A percentile compares a stretch with the other conserved stretches of the same genome.
phyloP scores from a whole-genome alignment of 2,113 vertebrate species.

The Ochotona princeps region DNA sequence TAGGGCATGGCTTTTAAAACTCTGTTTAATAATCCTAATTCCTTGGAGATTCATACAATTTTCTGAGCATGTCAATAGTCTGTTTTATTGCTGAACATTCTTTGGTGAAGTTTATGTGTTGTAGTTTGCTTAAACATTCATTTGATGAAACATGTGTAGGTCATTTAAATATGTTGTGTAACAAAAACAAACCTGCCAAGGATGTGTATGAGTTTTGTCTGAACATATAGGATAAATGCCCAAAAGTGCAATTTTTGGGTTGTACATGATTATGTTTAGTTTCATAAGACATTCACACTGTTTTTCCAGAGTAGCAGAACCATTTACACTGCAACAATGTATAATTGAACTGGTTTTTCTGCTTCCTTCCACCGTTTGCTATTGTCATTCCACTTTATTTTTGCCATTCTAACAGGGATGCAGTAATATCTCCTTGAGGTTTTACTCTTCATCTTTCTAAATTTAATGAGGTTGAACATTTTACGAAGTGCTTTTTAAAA shows the following conservation, averaged over 20 bases:
- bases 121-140: not conserved
- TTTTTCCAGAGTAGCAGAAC: not conserved
- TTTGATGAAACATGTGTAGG: not conserved
- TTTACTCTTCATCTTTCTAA: not conserved
- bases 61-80: not conserved
- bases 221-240: not conserved
- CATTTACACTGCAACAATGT: not conserved
- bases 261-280: not conserved
- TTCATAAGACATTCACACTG: not conserved
- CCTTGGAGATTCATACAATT: not conserved
- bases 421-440: not conserved
- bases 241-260: not conserved
- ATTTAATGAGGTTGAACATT: not conserved
- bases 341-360: not conserved
- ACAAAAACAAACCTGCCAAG: not conserved
- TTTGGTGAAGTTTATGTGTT: not conserved
- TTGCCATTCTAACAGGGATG: not conserved
- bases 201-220: not conserved
- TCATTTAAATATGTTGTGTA: not conserved
- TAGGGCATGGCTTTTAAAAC: not conserved
- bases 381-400: not conserved
- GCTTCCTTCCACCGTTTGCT: not conserved
- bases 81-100: not conserved
- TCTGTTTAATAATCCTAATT: not conserved
- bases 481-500: not conserved